Base-by-base conservation (phyloP, 2,797 vertebrate genomes). In the Acanthis flammea region DNA sequence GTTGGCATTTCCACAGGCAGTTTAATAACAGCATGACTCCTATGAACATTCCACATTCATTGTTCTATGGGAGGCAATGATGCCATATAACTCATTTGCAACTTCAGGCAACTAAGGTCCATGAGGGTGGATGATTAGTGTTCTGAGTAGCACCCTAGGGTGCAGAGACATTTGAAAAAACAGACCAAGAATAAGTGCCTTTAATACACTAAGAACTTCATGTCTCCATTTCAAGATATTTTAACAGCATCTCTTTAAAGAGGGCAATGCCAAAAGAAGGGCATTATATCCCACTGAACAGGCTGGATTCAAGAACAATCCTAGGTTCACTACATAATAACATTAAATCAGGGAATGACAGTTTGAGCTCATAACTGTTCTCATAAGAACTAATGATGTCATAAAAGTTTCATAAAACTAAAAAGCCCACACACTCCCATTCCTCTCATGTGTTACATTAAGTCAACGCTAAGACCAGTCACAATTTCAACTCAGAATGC, bases 11-110 rank as follows among this genome's bases (percentile, higher is more conserved):
- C 39, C 19, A 91, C 10, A 44, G 19, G 21, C 28, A 93, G 71
- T 91, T 89, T 67, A 95, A 81, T 47, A 86, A 92, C 95, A 96
- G 12, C 50, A 8, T 30, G 24, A 53, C 37, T 92, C 25, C 17
- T 3, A 47, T 1, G 4, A 86, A 53, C 41, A 66, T 37, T 51
- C 30, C 65, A 63, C 39, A 81, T 55, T 72, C 37, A 66, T 27
- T 72, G 7, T 33, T 93, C 47, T 44, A 80, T 65, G 17, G 66
- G 37, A 3, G 76, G 6, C 19, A 79, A 74, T 25, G 0, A 77
- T 8, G 19, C 28, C 42, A 62, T 62, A 2, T 22, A 78, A 88
- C 7, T 85, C 27, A 76, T 77, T 61, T 62, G 25, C 47, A 55
- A 42, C 66, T 84, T 70, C 66, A 90, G 19, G 27, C 19, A 83